Conservation (phyloP, 2,888 invertebrate species). For the Limnephilus rhombicus region DNA sequence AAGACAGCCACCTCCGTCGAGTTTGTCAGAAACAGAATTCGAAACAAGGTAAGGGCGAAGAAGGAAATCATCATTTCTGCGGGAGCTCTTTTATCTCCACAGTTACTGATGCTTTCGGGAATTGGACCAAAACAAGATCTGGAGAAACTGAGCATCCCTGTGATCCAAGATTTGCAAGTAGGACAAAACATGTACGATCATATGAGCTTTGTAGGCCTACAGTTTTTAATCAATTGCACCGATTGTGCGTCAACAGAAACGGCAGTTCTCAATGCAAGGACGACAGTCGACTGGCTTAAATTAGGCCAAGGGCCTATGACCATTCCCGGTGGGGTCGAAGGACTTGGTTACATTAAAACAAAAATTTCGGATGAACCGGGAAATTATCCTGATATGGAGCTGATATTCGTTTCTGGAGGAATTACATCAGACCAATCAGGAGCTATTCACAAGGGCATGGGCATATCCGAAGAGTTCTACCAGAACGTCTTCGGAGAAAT, state of each 20-base stretch:
- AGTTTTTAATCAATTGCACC: conserved; percentile 73
- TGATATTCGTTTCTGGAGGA: conserved; percentile 81
- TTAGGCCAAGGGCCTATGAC: conserved; percentile 75
- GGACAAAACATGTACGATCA: conserved; percentile 83
- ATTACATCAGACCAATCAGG: conserved; percentile 79
- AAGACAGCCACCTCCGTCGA: conserved; percentile 84
- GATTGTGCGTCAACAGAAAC: conserved; percentile 71
- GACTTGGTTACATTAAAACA: conserved; percentile 82
- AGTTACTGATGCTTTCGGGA: conserved; percentile 93
- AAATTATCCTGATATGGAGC: conserved; percentile 82
- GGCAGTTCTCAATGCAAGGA: conserved; percentile 67
- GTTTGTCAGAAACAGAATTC: conserved; percentile 77
- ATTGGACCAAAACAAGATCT: conserved; percentile 79
- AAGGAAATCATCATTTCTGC: conserved; percentile 92
- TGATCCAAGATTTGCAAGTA: conserved; percentile 82
- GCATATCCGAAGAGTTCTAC: conserved; percentile 78
- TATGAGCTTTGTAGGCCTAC: conserved; percentile 76
- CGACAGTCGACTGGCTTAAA: conserved; percentile 71
- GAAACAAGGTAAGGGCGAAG: conserved; percentile 77
- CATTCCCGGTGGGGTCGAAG: conserved; percentile 82
- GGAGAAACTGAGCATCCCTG: conserved; percentile 76
- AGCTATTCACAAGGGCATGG: conserved; percentile 77
- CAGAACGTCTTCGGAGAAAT: conserved; percentile 78
- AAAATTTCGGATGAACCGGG: conserved; percentile 77
- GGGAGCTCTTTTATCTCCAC: conserved; percentile 93